Conservation (phyloP, 2,888 invertebrate species). For the Rhagium mordax region DNA sequence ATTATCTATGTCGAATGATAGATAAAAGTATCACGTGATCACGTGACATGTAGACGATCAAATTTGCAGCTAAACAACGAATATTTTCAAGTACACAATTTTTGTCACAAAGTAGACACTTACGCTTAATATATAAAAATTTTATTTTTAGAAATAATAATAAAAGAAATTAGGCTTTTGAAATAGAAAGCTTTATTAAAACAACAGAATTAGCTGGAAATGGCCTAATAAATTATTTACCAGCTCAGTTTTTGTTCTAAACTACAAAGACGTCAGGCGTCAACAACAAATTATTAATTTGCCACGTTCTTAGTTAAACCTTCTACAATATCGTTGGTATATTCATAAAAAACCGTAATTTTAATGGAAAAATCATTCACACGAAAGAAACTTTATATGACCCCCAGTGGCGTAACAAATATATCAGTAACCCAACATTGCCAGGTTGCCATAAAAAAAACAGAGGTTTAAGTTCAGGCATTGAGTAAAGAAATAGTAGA, state of each 20-base stretch:
- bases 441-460: no score
- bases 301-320: background rate
- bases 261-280: background rate
- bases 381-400: background rate
- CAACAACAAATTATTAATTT: background rate
- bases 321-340: background rate
- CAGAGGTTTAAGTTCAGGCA: no score
- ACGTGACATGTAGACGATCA: background rate
- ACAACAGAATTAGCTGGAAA: background rate
- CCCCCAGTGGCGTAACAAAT: constrained; percentile 7
- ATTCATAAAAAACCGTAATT: background rate
- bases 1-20: background rate
- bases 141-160: background rate
- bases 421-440: background rate
- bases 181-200: background rate
- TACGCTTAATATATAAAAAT: no score
- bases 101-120: no score
- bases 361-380: background rate
- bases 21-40: background rate
- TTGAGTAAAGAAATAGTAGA: no score
- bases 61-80: background rate
- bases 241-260: background rate
- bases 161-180: background rate
- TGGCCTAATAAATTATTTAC: background rate
- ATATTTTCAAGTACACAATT: background rate